phyloP scores from a whole-genome alignment of 1,140 invertebrate species.

The Drosophila micromelanica region DNA sequence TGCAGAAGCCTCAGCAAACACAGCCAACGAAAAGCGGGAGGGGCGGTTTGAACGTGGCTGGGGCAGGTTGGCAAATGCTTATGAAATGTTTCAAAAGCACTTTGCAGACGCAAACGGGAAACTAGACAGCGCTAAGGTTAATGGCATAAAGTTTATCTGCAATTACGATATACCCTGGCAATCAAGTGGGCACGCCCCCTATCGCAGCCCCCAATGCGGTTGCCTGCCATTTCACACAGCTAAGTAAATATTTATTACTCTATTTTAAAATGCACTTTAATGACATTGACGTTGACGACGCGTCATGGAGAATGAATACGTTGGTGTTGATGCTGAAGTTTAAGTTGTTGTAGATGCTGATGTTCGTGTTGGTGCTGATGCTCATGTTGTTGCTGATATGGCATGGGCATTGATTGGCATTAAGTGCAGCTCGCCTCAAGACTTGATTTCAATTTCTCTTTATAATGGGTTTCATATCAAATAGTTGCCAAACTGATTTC shows the following conservation, averaged over 20 bases:
- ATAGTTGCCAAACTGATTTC: constrained; percentile 7
- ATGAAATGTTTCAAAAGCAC: constrained; percentile 78
- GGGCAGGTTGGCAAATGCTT: constrained; percentile 45
- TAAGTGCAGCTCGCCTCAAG: constrained; percentile 2
- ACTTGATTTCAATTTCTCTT: constrained; percentile 27
- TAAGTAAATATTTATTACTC: constrained; percentile 76
- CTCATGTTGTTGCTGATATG: constrained; percentile 25
- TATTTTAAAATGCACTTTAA: constrained; percentile 79
- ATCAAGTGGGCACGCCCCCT: constrained; percentile 38
- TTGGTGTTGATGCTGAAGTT: constrained; percentile 20
- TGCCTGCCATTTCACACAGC: constrained; percentile 20
- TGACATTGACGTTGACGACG: constrained; percentile 38
- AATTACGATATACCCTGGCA: constrained; percentile 78
- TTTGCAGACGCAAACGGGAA: constrained; percentile 42
- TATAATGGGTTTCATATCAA: constrained; percentile 20
- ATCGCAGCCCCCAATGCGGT: too few relatives aligned
- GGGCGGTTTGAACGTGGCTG: background rate
- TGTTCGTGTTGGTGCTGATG: constrained; percentile 11
- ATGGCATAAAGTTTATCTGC: constrained; percentile 81
- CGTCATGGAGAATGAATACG: constrained; percentile 23
- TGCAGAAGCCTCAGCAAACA: background rate
- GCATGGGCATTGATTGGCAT: constrained; percentile 29
- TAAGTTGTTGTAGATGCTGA: constrained; percentile 8
- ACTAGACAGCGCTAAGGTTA: constrained; percentile 75
- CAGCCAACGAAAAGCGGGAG: background rate